phyloP scores from a whole-genome alignment of 2,888 invertebrate species.

The Apodemia duryi region DNA sequence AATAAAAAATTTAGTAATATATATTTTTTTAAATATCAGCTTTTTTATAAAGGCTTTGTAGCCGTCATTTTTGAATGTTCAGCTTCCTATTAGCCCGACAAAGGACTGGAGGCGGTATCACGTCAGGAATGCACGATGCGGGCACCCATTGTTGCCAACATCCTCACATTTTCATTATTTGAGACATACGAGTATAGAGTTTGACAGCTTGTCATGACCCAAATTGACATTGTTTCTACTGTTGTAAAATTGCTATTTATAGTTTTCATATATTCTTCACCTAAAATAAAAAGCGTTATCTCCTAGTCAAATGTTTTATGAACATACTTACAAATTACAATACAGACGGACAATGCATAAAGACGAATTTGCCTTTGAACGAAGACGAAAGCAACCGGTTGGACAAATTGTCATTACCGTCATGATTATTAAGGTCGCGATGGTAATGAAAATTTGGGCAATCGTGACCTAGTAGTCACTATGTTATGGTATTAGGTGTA shows the following conservation, averaged over 20 bases:
- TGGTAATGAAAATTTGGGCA: no score
- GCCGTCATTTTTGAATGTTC: neutral
- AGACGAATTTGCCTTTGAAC: no score
- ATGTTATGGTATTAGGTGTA: no score
- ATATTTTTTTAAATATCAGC: neutral
- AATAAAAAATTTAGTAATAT: neutral
- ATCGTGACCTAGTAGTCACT: no score
- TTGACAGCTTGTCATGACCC: neutral
- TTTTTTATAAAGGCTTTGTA: neutral
- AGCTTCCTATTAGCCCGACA: neutral
- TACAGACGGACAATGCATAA: no score
- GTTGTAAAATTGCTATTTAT: neutral
- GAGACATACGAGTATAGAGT: neutral
- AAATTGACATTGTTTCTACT: neutral
- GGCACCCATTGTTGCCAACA: neutral
- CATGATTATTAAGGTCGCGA: no score
- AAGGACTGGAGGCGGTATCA: slow-evolving; percentile 1
- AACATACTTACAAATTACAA: no score
- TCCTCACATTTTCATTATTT: slow-evolving; percentile 1
- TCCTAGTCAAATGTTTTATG: no score
- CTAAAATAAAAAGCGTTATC: no score
- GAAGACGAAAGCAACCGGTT: no score
- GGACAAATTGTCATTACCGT: no score
- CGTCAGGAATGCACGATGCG: slow-evolving; percentile 4
- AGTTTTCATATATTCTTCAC: no score